Evolutionary conservation across 2,888 invertebrate genomes (phyloP), one percentile per base, ranked within the genome.

Genomic region (Diplolepis rosae): DNA sequence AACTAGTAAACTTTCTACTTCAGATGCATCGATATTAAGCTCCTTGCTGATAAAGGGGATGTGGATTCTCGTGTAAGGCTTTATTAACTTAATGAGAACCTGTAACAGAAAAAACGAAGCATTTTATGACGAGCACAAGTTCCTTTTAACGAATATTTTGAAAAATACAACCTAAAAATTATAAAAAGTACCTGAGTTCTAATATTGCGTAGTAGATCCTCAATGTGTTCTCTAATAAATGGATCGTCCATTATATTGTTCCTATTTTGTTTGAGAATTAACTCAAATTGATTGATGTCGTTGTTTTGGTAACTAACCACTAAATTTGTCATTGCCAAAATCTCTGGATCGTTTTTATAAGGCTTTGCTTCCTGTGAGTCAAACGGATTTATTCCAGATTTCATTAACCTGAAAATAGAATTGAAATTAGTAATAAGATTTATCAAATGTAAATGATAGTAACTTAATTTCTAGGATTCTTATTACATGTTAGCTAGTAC

Each of bases 301-400:
- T 99, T 98, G 89, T 98, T 98, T 89, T 99, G 98, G 90, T 98
- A 99, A 15, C 98, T 96, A 88, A 93, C 95, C 70, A 99, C 99
- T 83, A 99, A 91, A 90, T 99, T 98, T 5, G 99, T 99, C 98
- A 99, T 99, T 15, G 99, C 99, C 79, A 99, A 91, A 83, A 99
- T 99, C 90, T 99, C 99, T 0, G 98, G 98, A 90, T 99, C 99
- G 89, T 99, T 99, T 90, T 98, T 99, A 89, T 99, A 99, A 0
- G 99, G 99, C 88, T 99, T 99, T 0, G 99, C 99, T 91, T 99
- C 99, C 91, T 99, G 99, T 0, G 98, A 98, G 90, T 99, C 99
- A 89, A 99, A 99, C 0, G 99, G 99, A 90, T 99, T 99, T 78
- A 99, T 99, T 42, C 98, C 98, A 4, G 98, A 99, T 89, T 99